Percentiles rank a stretch among this genome's conserved stretches.
Conservation (phyloP, 2,113 vertebrate genomes). For the Odontesthes bonariensis region DNA sequence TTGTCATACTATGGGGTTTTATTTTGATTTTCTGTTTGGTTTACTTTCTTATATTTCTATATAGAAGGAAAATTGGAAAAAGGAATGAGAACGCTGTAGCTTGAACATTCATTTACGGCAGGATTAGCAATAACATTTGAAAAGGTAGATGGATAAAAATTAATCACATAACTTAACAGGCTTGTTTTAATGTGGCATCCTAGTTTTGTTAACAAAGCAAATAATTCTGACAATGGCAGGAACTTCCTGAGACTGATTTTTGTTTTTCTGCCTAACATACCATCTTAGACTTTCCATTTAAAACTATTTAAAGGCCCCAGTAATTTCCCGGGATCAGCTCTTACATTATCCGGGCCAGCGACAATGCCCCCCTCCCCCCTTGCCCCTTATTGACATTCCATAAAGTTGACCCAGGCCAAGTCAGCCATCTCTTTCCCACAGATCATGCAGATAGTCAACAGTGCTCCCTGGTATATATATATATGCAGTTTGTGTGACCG, state of each 20-base stretch:
- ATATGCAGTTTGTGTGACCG: conserved; percentile 21
- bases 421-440: conserved; percentile 71
- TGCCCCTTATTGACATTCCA: conserved; percentile 77
- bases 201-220: conserved; percentile 35
- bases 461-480: conserved; percentile 14
- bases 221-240: conserved; percentile 36
- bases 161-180: neutral
- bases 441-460: conserved; percentile 57
- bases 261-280: conserved; percentile 25
- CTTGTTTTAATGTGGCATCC: neutral
- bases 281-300: conserved; percentile 66
- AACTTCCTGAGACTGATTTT: conserved; percentile 39
- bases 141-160: neutral
- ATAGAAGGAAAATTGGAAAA: conserved; percentile 8
- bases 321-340: conserved; percentile 68
- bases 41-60: neutral
- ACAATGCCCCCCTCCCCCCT: conserved; percentile 49
- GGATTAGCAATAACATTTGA: conserved; percentile 1
- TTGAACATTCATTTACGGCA: neutral
- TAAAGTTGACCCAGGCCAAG: conserved; percentile 69
- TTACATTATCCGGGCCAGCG: conserved; percentile 61
- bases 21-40: conserved; percentile 6
- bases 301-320: conserved; percentile 71
- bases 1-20: conserved; percentile 19
- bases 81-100: neutral